phyloP scores from a whole-genome alignment of 2,113 vertebrate genomes.

The Callithrix jacchus region DNA sequence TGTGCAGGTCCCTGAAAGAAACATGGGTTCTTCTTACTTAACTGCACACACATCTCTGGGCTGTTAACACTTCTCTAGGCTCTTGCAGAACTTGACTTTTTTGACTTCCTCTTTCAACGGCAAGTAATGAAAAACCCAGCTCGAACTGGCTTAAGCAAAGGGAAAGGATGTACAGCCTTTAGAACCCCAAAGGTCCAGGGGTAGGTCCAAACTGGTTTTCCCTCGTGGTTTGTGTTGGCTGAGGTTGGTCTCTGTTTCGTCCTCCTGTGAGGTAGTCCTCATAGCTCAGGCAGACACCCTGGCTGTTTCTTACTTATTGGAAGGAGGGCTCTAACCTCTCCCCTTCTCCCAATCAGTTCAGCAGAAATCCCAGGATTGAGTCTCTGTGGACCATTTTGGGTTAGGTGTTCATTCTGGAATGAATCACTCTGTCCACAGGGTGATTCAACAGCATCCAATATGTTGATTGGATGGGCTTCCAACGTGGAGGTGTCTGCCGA shows the following conservation, averaged over 20 bases:
- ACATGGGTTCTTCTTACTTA: not conserved
- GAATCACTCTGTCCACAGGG: not conserved
- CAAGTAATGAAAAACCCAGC: not conserved
- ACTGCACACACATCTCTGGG: not conserved
- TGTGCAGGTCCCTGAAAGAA: not conserved
- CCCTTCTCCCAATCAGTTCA: not conserved
- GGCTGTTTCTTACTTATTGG: not conserved
- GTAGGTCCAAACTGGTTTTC: not conserved
- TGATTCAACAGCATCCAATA: too few relatives aligned
- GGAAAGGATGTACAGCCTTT: not conserved
- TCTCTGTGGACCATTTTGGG: not conserved
- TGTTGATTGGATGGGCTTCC: not conserved
- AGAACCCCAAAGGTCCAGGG: not conserved
- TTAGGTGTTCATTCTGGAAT: not conserved
- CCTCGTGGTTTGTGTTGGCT: not conserved
- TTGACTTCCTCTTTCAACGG: not conserved
- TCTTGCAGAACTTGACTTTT: not conserved
- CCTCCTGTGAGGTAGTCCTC: not conserved
- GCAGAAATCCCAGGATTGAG: not conserved
- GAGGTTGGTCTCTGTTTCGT: not conserved
- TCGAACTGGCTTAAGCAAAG: not conserved
- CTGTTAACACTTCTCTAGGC: not conserved
- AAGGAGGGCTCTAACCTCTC: not conserved
- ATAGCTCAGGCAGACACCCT: accelerated
- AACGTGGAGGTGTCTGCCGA: not conserved